phyloP scores from a whole-genome alignment of 2,113 vertebrate species.

The Cyanoliseus patagonus region DNA sequence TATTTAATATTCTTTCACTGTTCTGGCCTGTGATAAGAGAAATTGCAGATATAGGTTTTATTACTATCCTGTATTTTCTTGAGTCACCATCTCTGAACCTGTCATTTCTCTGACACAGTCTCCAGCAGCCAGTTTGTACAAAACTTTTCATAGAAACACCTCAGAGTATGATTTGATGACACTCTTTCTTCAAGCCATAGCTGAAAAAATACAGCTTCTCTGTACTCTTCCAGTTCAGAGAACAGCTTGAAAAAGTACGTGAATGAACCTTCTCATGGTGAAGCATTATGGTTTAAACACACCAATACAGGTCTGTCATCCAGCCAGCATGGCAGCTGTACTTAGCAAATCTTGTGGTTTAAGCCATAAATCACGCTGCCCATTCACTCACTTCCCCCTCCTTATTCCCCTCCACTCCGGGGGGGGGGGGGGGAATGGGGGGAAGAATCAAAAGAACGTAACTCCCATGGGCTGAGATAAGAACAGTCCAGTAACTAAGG shows the following conservation, averaged over 20 bases:
- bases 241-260: background rate
- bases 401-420: no score
- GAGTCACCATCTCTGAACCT: background rate
- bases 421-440: no score
- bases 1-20: background rate
- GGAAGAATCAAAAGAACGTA: no score
- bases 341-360: background rate
- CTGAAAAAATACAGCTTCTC: background rate
- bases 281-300: background rate
- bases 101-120: background rate
- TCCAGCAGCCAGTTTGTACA: background rate
- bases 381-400: no score
- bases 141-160: background rate
- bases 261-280: background rate
- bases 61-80: background rate
- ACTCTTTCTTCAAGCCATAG: background rate
- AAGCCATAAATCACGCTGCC: no score
- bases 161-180: background rate
- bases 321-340: background rate
- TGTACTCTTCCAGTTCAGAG: background rate
- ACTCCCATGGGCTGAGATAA: no score
- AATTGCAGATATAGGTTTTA: background rate
- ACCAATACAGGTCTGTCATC: background rate
- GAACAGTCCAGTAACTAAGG: no score
- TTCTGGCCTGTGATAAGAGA: background rate